phyloP scores from a whole-genome alignment of 2,113 vertebrate genomes.

The Solea senegalensis region DNA sequence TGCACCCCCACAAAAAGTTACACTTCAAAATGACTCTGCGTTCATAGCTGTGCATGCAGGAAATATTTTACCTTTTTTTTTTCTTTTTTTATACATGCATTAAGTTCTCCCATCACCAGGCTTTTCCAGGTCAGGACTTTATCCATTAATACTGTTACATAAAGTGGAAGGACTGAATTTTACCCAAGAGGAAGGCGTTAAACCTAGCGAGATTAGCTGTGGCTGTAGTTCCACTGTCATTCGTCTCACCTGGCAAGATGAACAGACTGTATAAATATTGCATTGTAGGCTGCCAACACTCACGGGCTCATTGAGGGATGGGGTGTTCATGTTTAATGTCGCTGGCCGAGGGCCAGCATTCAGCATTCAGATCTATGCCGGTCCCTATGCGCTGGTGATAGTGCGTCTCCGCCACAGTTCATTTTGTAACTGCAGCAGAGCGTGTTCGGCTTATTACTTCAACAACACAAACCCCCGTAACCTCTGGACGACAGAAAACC shows the following conservation, averaged over 20 bases:
- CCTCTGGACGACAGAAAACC: too few species aligned
- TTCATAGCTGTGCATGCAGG: neutral
- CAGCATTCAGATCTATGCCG: neutral
- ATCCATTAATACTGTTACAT: neutral
- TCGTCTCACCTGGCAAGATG: slow-evolving; percentile 1
- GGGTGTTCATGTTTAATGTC: neutral
- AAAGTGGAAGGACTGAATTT: neutral
- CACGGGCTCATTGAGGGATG: slow-evolving; percentile 3
- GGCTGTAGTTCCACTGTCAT: neutral
- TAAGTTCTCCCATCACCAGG: neutral
- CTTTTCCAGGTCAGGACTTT: neutral
- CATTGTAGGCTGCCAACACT: slow-evolving; percentile 16
- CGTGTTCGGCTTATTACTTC: too few species aligned
- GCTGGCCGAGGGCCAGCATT: neutral
- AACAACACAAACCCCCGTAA: too few species aligned
- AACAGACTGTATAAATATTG: slow-evolving; percentile 12
- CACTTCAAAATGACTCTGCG: slow-evolving; percentile 3
- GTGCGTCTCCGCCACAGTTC: too few species aligned
- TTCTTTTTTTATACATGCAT: neutral
- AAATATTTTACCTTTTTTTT: neutral
- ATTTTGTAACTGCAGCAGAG: too few species aligned
- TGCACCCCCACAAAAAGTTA: neutral
- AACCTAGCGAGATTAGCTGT: slow-evolving; percentile 14
- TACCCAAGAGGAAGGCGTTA: slow-evolving; percentile 4
- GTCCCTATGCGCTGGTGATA: too few species aligned